These are phyloP conservation scores for Acromyrmex echinatior DNA, from an alignment of 1,140 invertebrate genomes.

Conservation along the genomic window DNA sequence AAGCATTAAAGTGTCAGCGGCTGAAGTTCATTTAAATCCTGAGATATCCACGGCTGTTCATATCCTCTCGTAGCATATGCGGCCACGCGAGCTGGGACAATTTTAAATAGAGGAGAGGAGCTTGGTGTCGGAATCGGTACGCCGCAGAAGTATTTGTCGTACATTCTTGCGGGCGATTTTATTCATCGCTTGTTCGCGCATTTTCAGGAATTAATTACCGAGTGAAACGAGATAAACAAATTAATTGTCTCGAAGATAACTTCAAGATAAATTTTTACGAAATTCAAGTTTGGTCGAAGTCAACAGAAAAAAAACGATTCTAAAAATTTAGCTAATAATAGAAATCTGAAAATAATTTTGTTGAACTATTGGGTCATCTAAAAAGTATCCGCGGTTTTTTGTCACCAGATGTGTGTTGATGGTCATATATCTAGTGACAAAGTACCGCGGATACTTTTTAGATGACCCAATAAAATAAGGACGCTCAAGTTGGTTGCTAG, in stretches of 20 bases:
- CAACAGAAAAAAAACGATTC: too few relatives aligned
- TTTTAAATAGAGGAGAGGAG: conserved; percentile 59
- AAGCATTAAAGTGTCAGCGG: conserved; percentile 77
- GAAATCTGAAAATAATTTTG: too few relatives aligned
- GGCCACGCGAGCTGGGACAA: conserved; percentile 35
- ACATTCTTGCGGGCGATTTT: conserved; percentile 4
- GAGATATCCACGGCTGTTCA: conserved; percentile 55
- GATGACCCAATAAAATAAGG: too few relatives aligned
- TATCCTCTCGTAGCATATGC: conserved; percentile 6
- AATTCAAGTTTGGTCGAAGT: not conserved
- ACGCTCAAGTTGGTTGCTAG: too few relatives aligned
- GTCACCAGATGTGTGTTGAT: too few relatives aligned
- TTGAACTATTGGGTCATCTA: too few relatives aligned
- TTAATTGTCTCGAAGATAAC: not conserved
- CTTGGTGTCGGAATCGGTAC: conserved; percentile 34
- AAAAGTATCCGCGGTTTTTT: too few relatives aligned
- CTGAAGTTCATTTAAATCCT: conserved; percentile 73
- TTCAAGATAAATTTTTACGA: not conserved
- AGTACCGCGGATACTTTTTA: too few relatives aligned
- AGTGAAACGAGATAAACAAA: not conserved
- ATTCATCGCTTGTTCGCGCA: not conserved
- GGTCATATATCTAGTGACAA: too few relatives aligned
- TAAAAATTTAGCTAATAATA: too few relatives aligned
- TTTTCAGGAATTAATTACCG: not conserved
- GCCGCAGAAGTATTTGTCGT: not conserved